Conservation (phyloP, 2,113 vertebrate genomes). For the Toxostoma redivivum region DNA sequence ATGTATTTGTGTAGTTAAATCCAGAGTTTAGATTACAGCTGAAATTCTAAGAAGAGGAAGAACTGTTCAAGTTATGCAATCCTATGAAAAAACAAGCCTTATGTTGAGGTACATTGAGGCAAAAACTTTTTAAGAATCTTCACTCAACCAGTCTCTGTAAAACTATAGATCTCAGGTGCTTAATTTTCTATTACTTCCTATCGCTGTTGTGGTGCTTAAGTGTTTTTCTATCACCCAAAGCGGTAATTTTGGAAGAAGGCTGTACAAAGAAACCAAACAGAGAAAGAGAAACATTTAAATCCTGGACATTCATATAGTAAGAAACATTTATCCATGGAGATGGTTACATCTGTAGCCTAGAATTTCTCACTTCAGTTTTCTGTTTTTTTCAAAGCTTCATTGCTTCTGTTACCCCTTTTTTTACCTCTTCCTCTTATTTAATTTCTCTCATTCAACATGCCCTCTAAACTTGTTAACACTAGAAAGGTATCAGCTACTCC, state of each 20-base stretch:
- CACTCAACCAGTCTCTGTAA: background rate
- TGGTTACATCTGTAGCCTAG: background rate
- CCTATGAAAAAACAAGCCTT: background rate
- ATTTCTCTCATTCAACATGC: background rate
- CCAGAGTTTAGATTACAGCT: background rate
- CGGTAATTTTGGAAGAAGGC: background rate
- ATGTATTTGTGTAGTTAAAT: background rate
- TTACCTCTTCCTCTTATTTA: background rate
- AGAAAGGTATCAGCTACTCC: background rate
- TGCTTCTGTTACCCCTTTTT: background rate
- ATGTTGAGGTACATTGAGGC: background rate
- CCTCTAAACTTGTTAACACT: background rate
- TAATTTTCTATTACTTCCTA: background rate
- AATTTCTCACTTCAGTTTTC: background rate
- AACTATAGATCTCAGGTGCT: background rate
- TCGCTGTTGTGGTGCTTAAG: background rate
- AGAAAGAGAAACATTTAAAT: background rate
- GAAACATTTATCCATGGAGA: background rate
- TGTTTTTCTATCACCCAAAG: background rate
- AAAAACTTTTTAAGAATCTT: background rate
- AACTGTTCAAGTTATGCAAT: background rate
- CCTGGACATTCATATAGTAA: background rate
- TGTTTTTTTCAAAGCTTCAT: background rate
- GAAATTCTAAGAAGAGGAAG: background rate
- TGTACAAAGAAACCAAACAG: background rate